Base-by-base conservation (phyloP, 2,888 invertebrate species). In the Mystacides longicornis region DNA sequence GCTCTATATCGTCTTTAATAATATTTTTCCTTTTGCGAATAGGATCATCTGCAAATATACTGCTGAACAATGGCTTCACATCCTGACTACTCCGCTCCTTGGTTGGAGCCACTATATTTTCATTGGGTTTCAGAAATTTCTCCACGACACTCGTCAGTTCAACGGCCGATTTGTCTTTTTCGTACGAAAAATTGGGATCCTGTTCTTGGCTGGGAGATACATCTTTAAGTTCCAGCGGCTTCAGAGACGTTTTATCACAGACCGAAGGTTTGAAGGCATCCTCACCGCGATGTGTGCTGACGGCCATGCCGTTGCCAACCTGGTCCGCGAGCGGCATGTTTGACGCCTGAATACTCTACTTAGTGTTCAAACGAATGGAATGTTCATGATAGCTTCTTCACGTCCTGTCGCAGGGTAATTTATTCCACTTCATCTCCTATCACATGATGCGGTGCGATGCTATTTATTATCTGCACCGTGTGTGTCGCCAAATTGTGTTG, bases 251-350 rank as follows among this genome's bases (percentile, higher is more conserved):
- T 37, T 37, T 37, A 37, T 37, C 37, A 14, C 14, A 16, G 37
- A 37, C 37, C 4, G 37, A 37, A n/a, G 37, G 16, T 37, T 37
- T 37, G n/a, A 14, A 7, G 3, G 37, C 4, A 37, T 37, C 37
- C 61, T 64, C 55, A 56, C 56, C 57, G 14, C 59, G 14, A 3
- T 37, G 37, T 7, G 14, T 14, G 4, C n/a, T 14, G 7, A 14
- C 64, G 48, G 59, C 64, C 57, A 61, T 59, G 11, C 53, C 58
- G 55, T 55, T 53, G 14, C 43, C 45, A 11, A 49, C 58, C 42
- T 48, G 53, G n/a, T 54, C 56, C 20, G 52, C 27, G 42, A 49
- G 27, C 20, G 53, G 51, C 58, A 58, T 58, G 50, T 58, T 55
- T 11, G 14, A 23, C n/a, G n/a, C n/a, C n/a, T n/a, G n/a, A n/a